Evolutionary conservation across 2,888 invertebrate species (phyloP).

Genomic region (Caenorhabditis drosophilae): DNA sequence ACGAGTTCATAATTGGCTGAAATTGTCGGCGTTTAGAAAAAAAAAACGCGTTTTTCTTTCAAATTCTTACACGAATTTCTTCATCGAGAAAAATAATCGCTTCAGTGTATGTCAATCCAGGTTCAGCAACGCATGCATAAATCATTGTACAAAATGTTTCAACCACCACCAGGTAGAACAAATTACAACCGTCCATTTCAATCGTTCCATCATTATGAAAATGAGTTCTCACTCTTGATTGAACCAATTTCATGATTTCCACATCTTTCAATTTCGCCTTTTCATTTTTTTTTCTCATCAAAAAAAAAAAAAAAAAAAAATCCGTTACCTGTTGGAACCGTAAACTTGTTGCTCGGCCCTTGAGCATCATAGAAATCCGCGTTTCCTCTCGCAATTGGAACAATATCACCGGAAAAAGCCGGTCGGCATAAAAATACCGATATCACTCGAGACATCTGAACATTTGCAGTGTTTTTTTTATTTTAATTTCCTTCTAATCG

Average conservation of each 20-base stretch:
- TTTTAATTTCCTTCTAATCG: neutral
- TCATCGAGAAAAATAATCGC: constrained; percentile 32
- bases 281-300: neutral
- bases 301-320: neutral
- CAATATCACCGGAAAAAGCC: constrained; percentile 27
- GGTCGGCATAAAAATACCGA: constrained; percentile 36
- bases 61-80: constrained; percentile 15
- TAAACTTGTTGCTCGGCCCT: constrained; percentile 5
- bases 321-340: neutral
- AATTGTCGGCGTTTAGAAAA: neutral
- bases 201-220: constrained; percentile 45
- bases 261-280: constrained; percentile 11
- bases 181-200: constrained; percentile 27
- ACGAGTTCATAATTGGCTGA: constrained; percentile 14
- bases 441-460: constrained; percentile 12
- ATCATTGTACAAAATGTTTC: constrained; percentile 42
- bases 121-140: constrained; percentile 36
- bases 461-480: neutral
- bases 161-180: constrained; percentile 34
- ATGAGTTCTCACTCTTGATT: constrained; percentile 38
- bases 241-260: constrained; percentile 30
- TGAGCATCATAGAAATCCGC: constrained; percentile 17
- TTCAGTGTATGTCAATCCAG: constrained; percentile 11
- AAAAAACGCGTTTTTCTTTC: neutral
- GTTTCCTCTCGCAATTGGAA: constrained; percentile 30